Base-by-base conservation (phyloP, 2,888 invertebrate genomes). In the Griposia aprilina region DNA sequence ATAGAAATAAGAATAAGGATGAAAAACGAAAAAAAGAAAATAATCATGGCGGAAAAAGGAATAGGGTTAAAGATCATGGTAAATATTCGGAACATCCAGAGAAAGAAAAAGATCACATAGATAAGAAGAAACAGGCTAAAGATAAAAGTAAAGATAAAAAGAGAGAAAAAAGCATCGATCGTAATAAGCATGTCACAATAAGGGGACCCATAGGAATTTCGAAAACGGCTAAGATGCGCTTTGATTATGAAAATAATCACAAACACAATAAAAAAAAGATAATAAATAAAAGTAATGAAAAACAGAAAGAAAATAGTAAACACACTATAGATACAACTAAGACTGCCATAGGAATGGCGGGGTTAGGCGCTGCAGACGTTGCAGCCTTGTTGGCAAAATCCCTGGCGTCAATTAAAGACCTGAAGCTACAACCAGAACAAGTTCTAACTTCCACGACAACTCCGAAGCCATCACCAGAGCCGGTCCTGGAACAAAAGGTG, bases 21-120 rank as follows among this genome's bases (percentile, higher is more conserved):
- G 60, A 60, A 60, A n/a, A 66, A 36, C 55, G 1, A n/a, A 55
- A 60, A 1, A 68, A 71, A 57, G 15, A 71, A 26, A 70, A n/a
- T 8, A 23, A 45, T 1, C 13, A 36, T n/a, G 15, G 0, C 1
- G 50, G 1, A 41, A 57, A 79, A 63, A 57, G 11, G 4, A 57
- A 48, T 23, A n/a, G 3, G 2, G n/a, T 45, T 41, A 30, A 11
- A 45, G n/a, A 55, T 10, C 7, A 20, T 30, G 63, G 7, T 50
- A 50, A 55, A 17, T 15, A 52, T 41, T 60, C 26, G 6, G 11
- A 50, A 60, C 1, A 60, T 76, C 2, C 26, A 20, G n/a, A 63
- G 20, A 20, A 2, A 77, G 30, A 48, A 45, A 26, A 41, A n/a
- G 26, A 45, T 30, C 2, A 69, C 17, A n/a, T 8, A 57, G 0